These are phyloP conservation scores for Perdita meconis DNA, from an alignment of 2,888 invertebrate genomes.

Conservation along the genomic window DNA sequence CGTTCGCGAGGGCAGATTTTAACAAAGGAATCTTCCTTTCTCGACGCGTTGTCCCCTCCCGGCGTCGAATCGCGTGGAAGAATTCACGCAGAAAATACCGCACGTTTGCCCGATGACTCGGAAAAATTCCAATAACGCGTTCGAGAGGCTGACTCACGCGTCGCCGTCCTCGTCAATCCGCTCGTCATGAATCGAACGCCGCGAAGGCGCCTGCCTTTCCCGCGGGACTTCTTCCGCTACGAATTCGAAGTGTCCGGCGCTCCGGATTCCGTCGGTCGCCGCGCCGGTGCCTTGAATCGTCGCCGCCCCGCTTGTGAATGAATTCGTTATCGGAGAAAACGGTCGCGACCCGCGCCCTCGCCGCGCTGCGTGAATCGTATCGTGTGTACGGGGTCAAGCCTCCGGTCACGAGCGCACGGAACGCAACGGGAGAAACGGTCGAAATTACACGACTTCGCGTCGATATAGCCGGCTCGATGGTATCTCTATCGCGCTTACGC, in stretches of 20 bases:
- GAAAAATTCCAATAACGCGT: conserved; percentile 56
- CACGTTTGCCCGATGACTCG: conserved; percentile 43
- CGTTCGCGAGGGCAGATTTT: not conserved
- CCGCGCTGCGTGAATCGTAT: conserved; percentile 70
- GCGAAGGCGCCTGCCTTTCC: not conserved
- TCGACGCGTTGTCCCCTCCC: too few relatives aligned
- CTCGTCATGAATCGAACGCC: conserved; percentile 29
- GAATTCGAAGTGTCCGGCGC: not conserved
- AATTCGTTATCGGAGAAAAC: conserved; percentile 78
- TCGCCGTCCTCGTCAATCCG: conserved; percentile 27
- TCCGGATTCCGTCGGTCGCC: conserved; percentile 47
- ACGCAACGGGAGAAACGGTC: conserved; percentile 37
- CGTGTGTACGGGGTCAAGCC: conserved; percentile 56
- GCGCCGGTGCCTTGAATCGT: conserved; percentile 46
- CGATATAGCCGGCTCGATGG: conserved; percentile 34
- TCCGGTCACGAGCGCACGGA: conserved; percentile 53
- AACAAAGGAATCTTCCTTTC: conserved; percentile 4
- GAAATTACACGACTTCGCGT: conserved; percentile 40
- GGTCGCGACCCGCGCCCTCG: conserved; percentile 69
- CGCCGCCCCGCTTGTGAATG: conserved; percentile 75
- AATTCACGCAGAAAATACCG: conserved; percentile 42
- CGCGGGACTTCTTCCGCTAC: too few relatives aligned
- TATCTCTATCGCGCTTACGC: not conserved
- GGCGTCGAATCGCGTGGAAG: conserved; percentile 27
- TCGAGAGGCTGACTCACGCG: conserved; percentile 44